A percentile compares a stretch with the other conserved stretches of the same genome.
Evolutionary conservation across 2,888 invertebrate species (phyloP).

Genomic region (Mylabris sibirica): DNA sequence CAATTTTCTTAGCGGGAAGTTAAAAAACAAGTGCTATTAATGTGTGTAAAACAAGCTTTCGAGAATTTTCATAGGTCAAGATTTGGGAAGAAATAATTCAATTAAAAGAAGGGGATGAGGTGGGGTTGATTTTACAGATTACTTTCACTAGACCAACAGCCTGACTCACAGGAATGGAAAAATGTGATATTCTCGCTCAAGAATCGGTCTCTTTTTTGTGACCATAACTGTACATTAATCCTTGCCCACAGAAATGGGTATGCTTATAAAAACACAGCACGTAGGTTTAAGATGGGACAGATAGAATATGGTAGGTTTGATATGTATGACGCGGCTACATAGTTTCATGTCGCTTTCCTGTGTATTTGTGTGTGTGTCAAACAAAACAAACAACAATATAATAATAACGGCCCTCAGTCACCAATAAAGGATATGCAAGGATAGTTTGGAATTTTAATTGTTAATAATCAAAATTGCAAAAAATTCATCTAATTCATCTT

Average conservation of each 20-base stretch:
- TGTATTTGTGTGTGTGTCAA: neutral
- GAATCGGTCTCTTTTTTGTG: too few species aligned
- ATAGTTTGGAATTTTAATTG: neutral
- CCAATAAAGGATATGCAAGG: slow-evolving; percentile 1
- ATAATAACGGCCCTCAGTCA: neutral
- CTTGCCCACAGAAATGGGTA: slow-evolving; percentile 1
- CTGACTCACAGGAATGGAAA: too few species aligned
- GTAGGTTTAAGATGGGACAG: slow-evolving; percentile 7
- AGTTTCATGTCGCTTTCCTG: slow-evolving; percentile 3
- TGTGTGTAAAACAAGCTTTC: too few species aligned
- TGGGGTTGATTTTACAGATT: too few species aligned
- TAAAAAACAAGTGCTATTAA: too few species aligned
- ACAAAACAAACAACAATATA: neutral
- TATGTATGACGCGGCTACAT: neutral
- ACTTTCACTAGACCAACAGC: too few species aligned
- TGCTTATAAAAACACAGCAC: neutral
- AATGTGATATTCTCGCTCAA: too few species aligned
- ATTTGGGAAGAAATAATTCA: too few species aligned
- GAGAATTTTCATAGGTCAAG: too few species aligned
- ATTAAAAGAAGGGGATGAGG: too few species aligned
- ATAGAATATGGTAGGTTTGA: neutral
- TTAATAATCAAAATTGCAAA: too few species aligned
- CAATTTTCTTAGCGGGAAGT: too few species aligned
- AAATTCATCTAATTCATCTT: slow-evolving; percentile 60
- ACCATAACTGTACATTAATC: neutral